These are phyloP conservation scores for Thymelicus acteon DNA, from an alignment of 2,888 invertebrate species.

Conservation along the genomic window DNA sequence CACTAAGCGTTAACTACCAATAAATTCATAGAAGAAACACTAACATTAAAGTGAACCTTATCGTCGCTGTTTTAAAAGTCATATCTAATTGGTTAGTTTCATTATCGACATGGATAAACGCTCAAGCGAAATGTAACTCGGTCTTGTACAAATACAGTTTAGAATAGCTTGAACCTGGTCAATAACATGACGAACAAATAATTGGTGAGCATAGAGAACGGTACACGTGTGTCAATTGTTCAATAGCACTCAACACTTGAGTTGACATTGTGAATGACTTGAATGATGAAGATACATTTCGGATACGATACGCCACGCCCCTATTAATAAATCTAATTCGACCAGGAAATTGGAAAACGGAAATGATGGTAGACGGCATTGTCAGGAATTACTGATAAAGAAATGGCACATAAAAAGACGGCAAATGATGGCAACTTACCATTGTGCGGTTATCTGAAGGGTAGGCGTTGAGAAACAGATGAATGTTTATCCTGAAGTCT, in stretches of 20 bases:
- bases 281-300: background rate
- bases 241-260: slow-evolving; percentile 17
- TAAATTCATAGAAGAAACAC: background rate
- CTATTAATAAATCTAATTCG: background rate
- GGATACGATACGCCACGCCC: background rate
- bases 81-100: background rate
- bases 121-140: background rate
- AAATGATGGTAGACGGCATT: background rate
- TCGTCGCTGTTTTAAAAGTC: background rate
- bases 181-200: slow-evolving; percentile 10
- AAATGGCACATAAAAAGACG: background rate
- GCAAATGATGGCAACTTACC: no score
- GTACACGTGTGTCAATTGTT: slow-evolving; percentile 17
- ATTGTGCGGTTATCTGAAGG: no score
- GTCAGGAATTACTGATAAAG: background rate
- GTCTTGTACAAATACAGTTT: background rate
- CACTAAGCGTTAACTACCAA: background rate
- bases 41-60: background rate
- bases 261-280: slow-evolving; percentile 15
- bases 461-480: no score
- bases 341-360: background rate
- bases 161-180: background rate
- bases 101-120: background rate
- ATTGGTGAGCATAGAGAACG: slow-evolving; percentile 19
- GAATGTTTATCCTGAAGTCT: background rate